Base-by-base conservation (phyloP, 1,140 invertebrate genomes). In the Anoplophora glabripennis region DNA sequence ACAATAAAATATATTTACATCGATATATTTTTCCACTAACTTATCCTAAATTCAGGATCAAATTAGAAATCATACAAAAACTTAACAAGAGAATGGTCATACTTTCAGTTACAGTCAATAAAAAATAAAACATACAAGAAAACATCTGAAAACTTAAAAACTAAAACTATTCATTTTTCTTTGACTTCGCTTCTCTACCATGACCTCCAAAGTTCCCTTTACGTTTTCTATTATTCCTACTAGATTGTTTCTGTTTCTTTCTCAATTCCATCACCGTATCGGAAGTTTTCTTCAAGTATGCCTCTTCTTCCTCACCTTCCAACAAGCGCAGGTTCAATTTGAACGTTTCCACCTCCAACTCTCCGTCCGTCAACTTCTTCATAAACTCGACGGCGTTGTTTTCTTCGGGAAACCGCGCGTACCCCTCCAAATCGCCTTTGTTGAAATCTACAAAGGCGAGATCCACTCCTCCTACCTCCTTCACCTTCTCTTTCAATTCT, bases 361-460 rank as follows among this genome's bases (percentile, higher is more conserved):
- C 86, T 0, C 77, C 78, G 51, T 87, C 81, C 4, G 77, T 76
- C 47, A 87, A 76, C 72, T 89, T 87, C 41, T 86, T 83, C 53
- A 84, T 67, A 58, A 88, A 71, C 53, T 79, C 75, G 55, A 85
- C 82, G 1, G 89, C 91, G 18, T 80, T 72, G 70, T 89, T 82
- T 68, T 88, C 87, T 63, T 85, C 85, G 8, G 81, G 74, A 14
- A 92, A 76, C 42, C 90, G 79, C 9, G 92, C 77, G 72, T 84
- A 87, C 8, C 89, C 90, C 67, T 87, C 81, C 1, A 80, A 76
- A 59, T 92, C 82, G 7, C 89, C 90, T 54, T 81, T 82, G 59
- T 83, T 84, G 69, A 85, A 92, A 66, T 92, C 88, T 57, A 93
- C 80, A 74, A 82, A 93, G 1, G 85, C 86, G 15, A 92, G 80